Evolutionary conservation across 2,888 invertebrate genomes (phyloP).

Genomic region (Theretra japonica): DNA sequence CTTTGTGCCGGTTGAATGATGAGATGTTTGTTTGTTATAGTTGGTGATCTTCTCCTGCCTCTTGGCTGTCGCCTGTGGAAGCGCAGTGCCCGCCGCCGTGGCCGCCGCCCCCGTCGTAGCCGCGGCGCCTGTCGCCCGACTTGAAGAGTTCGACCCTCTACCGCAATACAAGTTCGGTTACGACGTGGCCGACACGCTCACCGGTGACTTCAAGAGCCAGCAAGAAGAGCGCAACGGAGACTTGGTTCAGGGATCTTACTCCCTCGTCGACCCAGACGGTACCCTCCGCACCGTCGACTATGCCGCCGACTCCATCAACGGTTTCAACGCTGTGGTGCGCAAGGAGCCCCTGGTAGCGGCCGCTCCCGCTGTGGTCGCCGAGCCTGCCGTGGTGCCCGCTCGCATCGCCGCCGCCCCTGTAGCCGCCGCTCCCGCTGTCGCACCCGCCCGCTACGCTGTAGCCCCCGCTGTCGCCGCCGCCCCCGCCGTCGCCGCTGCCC

Average conservation of each 20-base stretch:
- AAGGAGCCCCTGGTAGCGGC: constrained; percentile 70
- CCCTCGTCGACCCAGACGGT: constrained; percentile 74
- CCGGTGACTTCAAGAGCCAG: constrained; percentile 79
- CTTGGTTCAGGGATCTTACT: constrained; percentile 78
- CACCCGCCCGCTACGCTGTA: constrained; percentile 33
- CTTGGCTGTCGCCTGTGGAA: constrained; percentile 65
- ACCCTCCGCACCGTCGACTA: constrained; percentile 75
- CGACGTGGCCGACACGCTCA: constrained; percentile 73
- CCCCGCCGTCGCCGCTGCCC: constrained; percentile 69
- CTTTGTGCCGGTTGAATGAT: not conserved
- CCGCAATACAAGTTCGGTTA: constrained; percentile 85
- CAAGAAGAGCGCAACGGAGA: constrained; percentile 83
- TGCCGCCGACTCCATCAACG: constrained; percentile 71
- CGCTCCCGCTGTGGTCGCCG: constrained; percentile 68
- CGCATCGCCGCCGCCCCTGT: constrained; percentile 56
- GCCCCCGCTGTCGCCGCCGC: constrained; percentile 74
- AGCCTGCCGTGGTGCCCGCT: constrained; percentile 59
- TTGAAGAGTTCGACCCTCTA: constrained; percentile 80
- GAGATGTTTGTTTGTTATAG: constrained; percentile 54
- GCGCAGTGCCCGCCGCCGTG: constrained; percentile 64
- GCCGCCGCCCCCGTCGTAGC: constrained; percentile 63
- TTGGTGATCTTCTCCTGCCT: constrained; percentile 75
- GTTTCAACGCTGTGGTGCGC: constrained; percentile 76
- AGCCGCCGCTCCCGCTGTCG: constrained; percentile 45
- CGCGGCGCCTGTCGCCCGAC: constrained; percentile 59